These are phyloP conservation scores for Drosophila dunni DNA, from an alignment of 1,140 invertebrate species.

Conservation along the genomic window DNA sequence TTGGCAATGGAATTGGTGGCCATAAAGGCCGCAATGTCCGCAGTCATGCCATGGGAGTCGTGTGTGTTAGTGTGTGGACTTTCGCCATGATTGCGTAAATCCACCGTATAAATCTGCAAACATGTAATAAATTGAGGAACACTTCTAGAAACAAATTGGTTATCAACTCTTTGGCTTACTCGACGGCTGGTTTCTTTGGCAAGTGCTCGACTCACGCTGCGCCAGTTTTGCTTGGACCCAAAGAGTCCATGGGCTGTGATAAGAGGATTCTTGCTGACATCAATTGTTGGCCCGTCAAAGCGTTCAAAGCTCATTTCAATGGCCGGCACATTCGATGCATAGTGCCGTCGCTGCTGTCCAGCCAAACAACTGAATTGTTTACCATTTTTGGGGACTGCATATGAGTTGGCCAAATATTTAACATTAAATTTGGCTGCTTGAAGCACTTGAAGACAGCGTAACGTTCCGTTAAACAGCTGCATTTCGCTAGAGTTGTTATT, in stretches of 20 bases:
- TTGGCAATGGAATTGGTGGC: slow-evolving; percentile 85
- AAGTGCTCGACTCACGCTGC: slow-evolving; percentile 90
- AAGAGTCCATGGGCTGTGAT: slow-evolving; percentile 94
- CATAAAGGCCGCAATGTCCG: slow-evolving; percentile 89
- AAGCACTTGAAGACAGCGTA: slow-evolving; percentile 39
- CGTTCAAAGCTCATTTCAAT: slow-evolving; percentile 48
- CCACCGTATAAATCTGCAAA: slow-evolving; percentile 89
- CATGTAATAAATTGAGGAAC: background rate
- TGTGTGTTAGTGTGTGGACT: slow-evolving; percentile 91
- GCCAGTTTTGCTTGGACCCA: slow-evolving; percentile 95
- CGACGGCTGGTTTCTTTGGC: slow-evolving; percentile 86
- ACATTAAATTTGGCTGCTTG: slow-evolving; percentile 10
- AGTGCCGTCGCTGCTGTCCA: slow-evolving; percentile 10
- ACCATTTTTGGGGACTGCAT: background rate
- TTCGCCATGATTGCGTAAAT: slow-evolving; percentile 96
- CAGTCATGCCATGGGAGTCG: slow-evolving; percentile 89
- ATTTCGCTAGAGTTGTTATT: slow-evolving; percentile 36
- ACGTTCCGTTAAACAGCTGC: slow-evolving; percentile 41
- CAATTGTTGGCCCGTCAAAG: slow-evolving; percentile 31
- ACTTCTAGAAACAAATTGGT: background rate
- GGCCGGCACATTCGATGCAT: slow-evolving; percentile 23
- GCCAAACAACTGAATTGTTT: too few species aligned
- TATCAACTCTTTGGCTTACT: slow-evolving; percentile 80
- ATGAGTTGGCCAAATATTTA: background rate
- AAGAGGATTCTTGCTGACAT: slow-evolving; percentile 86